Base-by-base conservation (phyloP, 2,888 invertebrate genomes). In the Sminthurinus aureus region DNA sequence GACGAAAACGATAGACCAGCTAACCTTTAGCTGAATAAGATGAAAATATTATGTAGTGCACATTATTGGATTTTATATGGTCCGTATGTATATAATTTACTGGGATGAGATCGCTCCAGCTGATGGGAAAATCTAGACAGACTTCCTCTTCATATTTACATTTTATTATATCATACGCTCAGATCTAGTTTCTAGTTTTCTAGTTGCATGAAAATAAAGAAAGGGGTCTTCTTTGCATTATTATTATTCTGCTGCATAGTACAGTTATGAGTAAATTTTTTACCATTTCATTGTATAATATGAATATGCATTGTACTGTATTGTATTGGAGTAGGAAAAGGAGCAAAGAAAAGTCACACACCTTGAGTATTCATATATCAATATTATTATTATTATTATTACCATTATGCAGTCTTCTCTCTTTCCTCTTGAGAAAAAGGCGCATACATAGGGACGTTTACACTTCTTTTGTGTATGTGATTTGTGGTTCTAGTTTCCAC, bases 381-480 rank as follows among this genome's bases (percentile, higher is more conserved):
- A 38, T 38, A 38, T 38, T 38, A 38, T 38, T 38, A 38, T 6
- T 4, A 38, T 6, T 38, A 38, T 38, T 38, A 38, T 38, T n/a
- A n/a, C n/a, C n/a, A n/a, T n/a, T n/a, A 6, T 38, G 6, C 6
- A 38, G 38, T 38, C 38, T 38, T 38, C 38, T 38, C 38, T 6
- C 38, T 38, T 38, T 38, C 38, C 6, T 38, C 38, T 38, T 38
- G n/a, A n/a, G n/a, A n/a, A n/a, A n/a, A n/a, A n/a, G n/a, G n/a
- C 38, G 38, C 38, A 38, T 4, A 38, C 38, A 24, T 20, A 26
- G 24, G 26, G 4, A 73, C 11, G 79, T 81, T 81, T 83, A 81
- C 81, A 83, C 85, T 81, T 73, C 78, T 75, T 78, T 84, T 81
- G 67, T 81, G 77, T 74, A 71, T 84, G 83, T 85, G 85, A 85